Evolutionary conservation across 2,797 vertebrate genomes (phyloP).

Genomic region (Chanos chanos): DNA sequence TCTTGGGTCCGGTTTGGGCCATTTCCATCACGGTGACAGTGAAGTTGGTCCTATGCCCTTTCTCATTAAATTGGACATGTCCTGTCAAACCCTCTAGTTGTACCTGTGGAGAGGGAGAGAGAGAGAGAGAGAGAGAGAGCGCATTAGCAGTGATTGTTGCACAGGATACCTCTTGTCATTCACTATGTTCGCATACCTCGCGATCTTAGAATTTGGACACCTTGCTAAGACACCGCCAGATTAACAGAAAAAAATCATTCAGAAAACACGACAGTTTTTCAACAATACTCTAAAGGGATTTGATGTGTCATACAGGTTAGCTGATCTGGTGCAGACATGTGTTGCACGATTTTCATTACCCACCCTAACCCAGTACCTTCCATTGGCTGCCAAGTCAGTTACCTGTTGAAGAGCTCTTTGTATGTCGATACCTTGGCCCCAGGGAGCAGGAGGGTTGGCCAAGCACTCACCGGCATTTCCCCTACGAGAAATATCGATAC

Average conservation of each 20-base stretch:
- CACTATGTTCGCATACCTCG: no score
- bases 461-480: constrained; percentile 94
- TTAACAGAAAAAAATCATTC: no score
- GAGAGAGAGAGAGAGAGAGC: not conserved
- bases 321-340: not conserved
- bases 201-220: no score
- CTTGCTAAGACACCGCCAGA: no score
- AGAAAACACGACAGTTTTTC: no score
- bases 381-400: not conserved
- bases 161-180: not conserved
- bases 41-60: constrained; percentile 91
- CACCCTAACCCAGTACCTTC: no score
- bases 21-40: constrained; percentile 89
- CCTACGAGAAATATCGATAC: constrained; percentile 90
- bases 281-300: no score
- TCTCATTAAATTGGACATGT: constrained; percentile 90
- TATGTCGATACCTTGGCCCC: constrained; percentile 96
- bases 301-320: no score
- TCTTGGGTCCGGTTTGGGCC: constrained; percentile 77
- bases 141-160: not conserved
- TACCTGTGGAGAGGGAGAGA: constrained; percentile 69
- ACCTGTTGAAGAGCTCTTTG: constrained; percentile 95
- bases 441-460: constrained; percentile 91
- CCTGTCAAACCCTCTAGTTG: constrained; percentile 88
- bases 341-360: no score